Evolutionary conservation across 2,888 invertebrate genomes (phyloP).

Genomic region (Pharmacophagus antenor): DNA sequence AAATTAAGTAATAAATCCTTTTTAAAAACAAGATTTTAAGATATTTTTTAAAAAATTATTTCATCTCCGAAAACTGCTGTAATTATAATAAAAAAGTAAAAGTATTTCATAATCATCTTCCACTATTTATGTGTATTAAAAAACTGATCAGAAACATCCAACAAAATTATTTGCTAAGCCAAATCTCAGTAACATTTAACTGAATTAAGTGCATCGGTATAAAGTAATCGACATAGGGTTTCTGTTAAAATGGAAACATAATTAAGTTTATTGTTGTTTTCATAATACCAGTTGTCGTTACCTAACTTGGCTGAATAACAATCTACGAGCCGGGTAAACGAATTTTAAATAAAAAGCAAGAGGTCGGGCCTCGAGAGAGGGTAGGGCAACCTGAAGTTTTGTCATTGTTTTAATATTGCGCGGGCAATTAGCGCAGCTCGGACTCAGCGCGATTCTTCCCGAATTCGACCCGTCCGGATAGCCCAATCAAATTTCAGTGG

Average conservation of each 20-base stretch:
- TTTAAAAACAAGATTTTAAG: too few relatives aligned
- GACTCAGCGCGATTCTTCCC: constrained; percentile 55
- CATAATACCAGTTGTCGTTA: constrained; percentile 55
- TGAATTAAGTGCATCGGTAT: constrained; percentile 27
- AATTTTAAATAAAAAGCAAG: constrained; percentile 77
- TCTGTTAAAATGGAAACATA: constrained; percentile 55
- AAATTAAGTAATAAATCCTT: not conserved
- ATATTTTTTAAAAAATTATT: not conserved
- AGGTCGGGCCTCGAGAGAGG: constrained; percentile 58
- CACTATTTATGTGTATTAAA: not conserved
- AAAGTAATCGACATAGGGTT: constrained; percentile 42
- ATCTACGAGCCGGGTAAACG: constrained; percentile 72
- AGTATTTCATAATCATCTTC: not conserved
- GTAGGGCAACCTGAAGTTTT: constrained; percentile 69
- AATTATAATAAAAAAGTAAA: too few relatives aligned
- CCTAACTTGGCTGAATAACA: constrained; percentile 64
- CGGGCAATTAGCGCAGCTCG: constrained; percentile 75
- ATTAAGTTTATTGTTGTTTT: constrained; percentile 68
- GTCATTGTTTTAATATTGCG: constrained; percentile 79
- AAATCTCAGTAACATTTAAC: constrained; percentile 16
- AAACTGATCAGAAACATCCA: not conserved
- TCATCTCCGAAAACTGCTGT: not conserved
- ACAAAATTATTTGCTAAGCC: constrained; percentile 1
- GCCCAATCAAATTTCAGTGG: constrained; percentile 70
- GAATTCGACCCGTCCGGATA: constrained; percentile 47